phyloP scores from a whole-genome alignment of 2,797 vertebrate species.

The Periparus ater region DNA sequence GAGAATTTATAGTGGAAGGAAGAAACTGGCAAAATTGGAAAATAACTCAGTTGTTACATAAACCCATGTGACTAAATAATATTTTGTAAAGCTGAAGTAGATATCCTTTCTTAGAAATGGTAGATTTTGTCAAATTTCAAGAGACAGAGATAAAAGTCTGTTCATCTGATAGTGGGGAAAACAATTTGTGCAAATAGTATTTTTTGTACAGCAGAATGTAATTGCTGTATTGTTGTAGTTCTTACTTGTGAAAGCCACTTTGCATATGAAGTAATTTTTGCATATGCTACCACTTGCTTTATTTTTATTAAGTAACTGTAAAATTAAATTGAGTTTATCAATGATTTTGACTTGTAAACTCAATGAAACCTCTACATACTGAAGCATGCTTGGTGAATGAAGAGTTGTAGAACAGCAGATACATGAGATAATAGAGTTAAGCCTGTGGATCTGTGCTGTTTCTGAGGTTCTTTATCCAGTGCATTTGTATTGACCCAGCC shows the following conservation, averaged over 20 bases:
- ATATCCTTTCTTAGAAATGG: background rate
- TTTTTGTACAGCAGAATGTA: background rate
- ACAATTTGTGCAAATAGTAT: background rate
- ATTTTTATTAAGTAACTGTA: background rate
- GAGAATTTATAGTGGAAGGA: background rate
- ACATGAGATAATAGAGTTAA: background rate
- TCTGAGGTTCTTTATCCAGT: background rate
- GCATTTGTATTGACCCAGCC: background rate
- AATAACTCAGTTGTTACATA: background rate
- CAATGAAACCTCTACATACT: background rate
- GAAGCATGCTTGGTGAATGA: background rate
- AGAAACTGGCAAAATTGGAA: background rate
- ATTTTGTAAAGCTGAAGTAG: background rate
- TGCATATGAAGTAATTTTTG: background rate
- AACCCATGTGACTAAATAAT: background rate
- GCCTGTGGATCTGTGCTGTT: background rate
- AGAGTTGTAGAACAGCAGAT: background rate
- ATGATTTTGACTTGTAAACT: background rate
- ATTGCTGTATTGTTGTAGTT: background rate
- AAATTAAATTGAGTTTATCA: background rate
- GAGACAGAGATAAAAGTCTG: background rate
- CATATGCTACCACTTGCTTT: background rate
- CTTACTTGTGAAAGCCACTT: background rate
- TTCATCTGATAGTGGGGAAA: background rate
- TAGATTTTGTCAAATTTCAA: background rate